Percentiles rank a stretch among this genome's conserved stretches.
These are phyloP conservation scores for Perdita meconis DNA, from an alignment of 2,888 invertebrate species.

Conservation along the genomic window DNA sequence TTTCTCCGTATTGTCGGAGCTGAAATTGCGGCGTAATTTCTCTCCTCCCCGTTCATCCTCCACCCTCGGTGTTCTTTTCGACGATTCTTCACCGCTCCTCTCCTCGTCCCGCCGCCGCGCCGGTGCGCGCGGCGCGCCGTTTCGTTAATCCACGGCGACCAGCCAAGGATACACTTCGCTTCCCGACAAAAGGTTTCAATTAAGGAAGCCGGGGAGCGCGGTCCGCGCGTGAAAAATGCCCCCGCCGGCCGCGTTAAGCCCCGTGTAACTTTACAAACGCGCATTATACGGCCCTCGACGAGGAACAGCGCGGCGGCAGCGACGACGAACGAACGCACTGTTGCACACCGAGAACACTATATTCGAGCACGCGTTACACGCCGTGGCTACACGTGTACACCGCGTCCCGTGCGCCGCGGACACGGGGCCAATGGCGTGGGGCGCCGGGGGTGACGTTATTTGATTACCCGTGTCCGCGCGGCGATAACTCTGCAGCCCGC, in stretches of 20 bases:
- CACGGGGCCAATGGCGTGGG: conserved; percentile 70
- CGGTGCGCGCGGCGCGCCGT: background rate
- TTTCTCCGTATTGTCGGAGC: conserved; percentile 60
- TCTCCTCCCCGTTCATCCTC: conserved; percentile 16
- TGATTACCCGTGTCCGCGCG: conserved; percentile 61
- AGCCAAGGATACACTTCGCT: conserved; percentile 63
- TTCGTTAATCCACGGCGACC: conserved; percentile 39
- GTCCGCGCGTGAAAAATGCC: conserved; percentile 65
- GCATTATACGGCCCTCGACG: conserved; percentile 62
- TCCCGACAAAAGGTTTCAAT: conserved; percentile 70
- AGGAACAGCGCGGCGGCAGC: conserved; percentile 54
- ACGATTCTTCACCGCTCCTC: background rate
- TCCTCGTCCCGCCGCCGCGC: background rate
- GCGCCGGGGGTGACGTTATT: conserved; percentile 64
- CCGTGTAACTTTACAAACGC: conserved; percentile 68
- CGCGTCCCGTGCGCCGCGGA: conserved; percentile 64
- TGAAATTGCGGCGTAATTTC: conserved; percentile 62
- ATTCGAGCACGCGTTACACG: conserved; percentile 74
- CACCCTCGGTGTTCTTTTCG: background rate
- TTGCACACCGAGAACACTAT: conserved; percentile 65
- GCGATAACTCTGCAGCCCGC: conserved; percentile 41
- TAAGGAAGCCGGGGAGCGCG: conserved; percentile 56
- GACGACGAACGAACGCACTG: conserved; percentile 63
- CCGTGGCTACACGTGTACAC: conserved; percentile 72
- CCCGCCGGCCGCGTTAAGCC: conserved; percentile 38